Evolutionary conservation across 2,888 invertebrate genomes (phyloP).

Genomic region (Lasioglossum figueresi): DNA sequence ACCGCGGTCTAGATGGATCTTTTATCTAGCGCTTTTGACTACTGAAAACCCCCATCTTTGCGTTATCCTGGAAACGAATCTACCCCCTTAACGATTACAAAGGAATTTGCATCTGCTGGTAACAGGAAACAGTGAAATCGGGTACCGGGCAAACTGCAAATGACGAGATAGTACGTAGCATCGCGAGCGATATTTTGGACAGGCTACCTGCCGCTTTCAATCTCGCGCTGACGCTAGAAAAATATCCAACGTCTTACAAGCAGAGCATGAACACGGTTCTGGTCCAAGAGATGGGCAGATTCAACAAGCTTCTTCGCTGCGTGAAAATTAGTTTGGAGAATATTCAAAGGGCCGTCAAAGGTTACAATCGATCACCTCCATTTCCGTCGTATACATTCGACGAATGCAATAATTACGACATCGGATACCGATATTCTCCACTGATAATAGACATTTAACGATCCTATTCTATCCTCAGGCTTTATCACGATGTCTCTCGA

Average conservation of each 20-base stretch:
- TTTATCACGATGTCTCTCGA: conserved; percentile 93
- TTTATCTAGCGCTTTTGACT: too few species aligned
- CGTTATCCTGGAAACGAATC: too few species aligned
- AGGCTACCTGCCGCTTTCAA: conserved; percentile 91
- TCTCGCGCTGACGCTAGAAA: conserved; percentile 87
- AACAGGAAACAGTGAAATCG: conserved; percentile 87
- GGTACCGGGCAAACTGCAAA: conserved; percentile 88
- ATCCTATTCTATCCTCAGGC: conserved; percentile 85
- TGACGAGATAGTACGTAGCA: conserved; percentile 91
- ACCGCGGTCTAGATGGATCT: too few species aligned
- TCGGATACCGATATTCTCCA: neutral
- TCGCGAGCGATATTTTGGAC: conserved; percentile 91
- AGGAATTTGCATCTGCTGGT: neutral
- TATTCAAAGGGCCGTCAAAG: conserved; percentile 94
- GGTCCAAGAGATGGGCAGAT: conserved; percentile 93
- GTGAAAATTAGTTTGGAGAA: conserved; percentile 91
- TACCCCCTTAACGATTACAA: neutral
- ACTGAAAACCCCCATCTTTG: too few species aligned
- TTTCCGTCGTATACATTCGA: neutral
- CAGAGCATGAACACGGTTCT: conserved; percentile 98
- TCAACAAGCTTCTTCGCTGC: conserved; percentile 90
- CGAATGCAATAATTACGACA: neutral
- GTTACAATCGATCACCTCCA: conserved; percentile 82
- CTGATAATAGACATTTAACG: neutral
- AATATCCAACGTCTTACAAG: conserved; percentile 91